Evolutionary conservation across 2,888 invertebrate genomes (phyloP).

Genomic region (Synanthedon tipuliformis): DNA sequence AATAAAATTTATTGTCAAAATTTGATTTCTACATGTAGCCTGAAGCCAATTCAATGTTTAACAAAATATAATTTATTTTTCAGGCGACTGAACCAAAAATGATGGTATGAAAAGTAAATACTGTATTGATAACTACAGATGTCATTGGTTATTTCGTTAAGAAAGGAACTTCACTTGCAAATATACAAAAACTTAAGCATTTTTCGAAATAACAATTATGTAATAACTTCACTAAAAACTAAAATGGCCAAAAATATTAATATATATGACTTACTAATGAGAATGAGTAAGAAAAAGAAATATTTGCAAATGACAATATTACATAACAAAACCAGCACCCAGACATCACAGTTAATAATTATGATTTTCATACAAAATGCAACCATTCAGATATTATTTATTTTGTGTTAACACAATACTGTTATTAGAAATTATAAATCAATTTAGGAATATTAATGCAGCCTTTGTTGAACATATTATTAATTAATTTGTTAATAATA

Average conservation of each 20-base stretch:
- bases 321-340: constrained; percentile 42
- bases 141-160: constrained; percentile 37
- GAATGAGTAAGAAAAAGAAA: not conserved
- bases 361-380: not conserved
- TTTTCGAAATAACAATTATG: no score
- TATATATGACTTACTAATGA: not conserved
- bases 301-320: constrained; percentile 52
- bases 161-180: constrained; percentile 42
- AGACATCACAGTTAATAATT: constrained; percentile 47
- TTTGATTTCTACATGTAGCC: no score
- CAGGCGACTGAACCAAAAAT: constrained; percentile 34
- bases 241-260: no score
- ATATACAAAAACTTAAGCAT: constrained; percentile 13
- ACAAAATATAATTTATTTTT: constrained; percentile 9
- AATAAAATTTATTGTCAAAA: no score
- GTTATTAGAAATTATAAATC: no score
- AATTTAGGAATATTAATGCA: no score
- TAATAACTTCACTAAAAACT: no score
- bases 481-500: no score
- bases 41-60: no score
- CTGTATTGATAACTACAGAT: constrained; percentile 50
- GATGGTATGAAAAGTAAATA: constrained; percentile 56
- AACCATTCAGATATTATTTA: not conserved
- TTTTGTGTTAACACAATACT: no score
- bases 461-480: no score